Conservation (phyloP, 1,140 invertebrate genomes). For the Drosophila leontia region DNA sequence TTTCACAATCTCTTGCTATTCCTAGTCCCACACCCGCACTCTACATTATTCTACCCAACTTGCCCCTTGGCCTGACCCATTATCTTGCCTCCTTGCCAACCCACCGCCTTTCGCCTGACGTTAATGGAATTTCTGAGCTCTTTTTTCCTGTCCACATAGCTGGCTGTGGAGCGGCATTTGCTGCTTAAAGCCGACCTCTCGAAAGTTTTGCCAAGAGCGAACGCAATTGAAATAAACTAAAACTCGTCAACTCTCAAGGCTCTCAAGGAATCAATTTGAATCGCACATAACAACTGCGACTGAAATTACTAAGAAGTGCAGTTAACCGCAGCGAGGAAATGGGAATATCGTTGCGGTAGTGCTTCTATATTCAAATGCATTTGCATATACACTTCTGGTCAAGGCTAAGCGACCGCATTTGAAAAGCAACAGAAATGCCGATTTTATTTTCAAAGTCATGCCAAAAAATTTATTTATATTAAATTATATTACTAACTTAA, state of each 20-base stretch:
- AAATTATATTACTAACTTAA: neutral
- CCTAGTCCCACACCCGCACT: neutral
- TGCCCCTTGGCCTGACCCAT: conserved; percentile 43
- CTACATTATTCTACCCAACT: conserved; percentile 8
- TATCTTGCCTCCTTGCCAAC: conserved; percentile 11
- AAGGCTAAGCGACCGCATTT: conserved; percentile 23
- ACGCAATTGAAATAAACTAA: conserved; percentile 50
- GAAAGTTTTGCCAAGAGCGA: conserved; percentile 42
- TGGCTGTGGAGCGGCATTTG: conserved; percentile 16
- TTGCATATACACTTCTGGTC: conserved; percentile 20
- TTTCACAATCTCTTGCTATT: conserved; percentile 59
- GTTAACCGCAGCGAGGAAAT: conserved; percentile 41
- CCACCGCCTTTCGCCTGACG: conserved; percentile 13
- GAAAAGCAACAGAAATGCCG: neutral
- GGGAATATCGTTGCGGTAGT: conserved; percentile 13
- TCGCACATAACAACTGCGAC: conserved; percentile 48
- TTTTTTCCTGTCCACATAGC: conserved; percentile 39
- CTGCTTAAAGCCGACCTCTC: conserved; percentile 34
- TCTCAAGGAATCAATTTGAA: conserved; percentile 49
- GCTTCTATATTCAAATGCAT: conserved; percentile 27
- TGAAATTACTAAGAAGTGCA: conserved; percentile 44
- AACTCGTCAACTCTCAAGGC: conserved; percentile 55
- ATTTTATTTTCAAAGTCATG: neutral
- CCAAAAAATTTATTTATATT: neutral
- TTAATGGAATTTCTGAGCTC: conserved; percentile 57